These are phyloP conservation scores for Cotesia chilonis DNA, from an alignment of 1,140 invertebrate genomes.

Conservation along the genomic window DNA sequence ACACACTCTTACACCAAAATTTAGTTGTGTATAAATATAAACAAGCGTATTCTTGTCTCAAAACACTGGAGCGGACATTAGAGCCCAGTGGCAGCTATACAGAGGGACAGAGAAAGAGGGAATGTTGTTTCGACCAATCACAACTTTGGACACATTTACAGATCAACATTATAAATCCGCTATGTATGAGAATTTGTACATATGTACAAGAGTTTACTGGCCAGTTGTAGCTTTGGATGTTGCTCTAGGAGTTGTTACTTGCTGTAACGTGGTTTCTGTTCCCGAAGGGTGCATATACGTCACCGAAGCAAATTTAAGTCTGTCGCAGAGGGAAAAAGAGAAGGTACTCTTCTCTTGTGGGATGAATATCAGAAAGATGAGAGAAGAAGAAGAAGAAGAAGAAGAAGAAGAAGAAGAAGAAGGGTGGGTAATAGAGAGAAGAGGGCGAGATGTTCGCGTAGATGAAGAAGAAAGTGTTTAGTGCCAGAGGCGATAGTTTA, in stretches of 20 bases:
- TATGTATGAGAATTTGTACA: neutral
- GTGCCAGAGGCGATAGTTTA: neutral
- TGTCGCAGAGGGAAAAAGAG: conserved; percentile 16
- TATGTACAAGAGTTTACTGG: conserved; percentile 6
- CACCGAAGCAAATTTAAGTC: conserved; percentile 35
- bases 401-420: neutral
- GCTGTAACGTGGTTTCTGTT: conserved; percentile 35
- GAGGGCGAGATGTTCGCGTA: neutral
- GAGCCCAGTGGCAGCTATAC: neutral
- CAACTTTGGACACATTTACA: conserved; percentile 8
- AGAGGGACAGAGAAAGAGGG: no score
- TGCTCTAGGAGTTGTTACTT: neutral
- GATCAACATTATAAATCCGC: conserved; percentile 38
- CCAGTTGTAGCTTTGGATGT: neutral
- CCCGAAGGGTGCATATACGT: conserved; percentile 35
- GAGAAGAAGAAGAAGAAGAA: neutral
- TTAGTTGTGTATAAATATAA: neutral
- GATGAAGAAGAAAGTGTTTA: neutral
- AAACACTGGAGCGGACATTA: neutral
- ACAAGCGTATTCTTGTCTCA: no score
- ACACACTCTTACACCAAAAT: no score
- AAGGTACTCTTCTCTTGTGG: neutral
- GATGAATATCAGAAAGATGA: neutral
- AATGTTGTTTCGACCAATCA: no score
- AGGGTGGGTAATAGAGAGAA: neutral